phyloP scores from a whole-genome alignment of 2,888 invertebrate species.

The Aphidius colemani region DNA sequence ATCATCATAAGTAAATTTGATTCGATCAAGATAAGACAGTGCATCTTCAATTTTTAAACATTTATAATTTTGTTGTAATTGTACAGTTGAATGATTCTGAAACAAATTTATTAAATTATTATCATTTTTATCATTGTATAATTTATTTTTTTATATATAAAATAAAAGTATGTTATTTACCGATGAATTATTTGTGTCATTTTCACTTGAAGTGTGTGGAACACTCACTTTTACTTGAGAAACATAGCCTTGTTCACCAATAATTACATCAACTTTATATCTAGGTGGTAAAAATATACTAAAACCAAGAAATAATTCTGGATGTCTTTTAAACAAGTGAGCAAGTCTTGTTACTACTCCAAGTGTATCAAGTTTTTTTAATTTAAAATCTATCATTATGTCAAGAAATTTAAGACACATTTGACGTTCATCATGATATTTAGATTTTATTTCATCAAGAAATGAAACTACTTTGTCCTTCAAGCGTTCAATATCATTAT shows the following conservation, averaged over 20 bases:
- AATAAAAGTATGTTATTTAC: conserved; percentile 48
- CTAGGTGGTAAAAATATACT: conserved; percentile 98
- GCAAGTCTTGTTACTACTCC: conserved; percentile 97
- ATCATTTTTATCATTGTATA: too few species aligned
- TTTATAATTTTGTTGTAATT: too few species aligned
- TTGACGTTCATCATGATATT: conserved; percentile 95
- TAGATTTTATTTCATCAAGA: conserved; percentile 86
- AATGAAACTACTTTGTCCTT: conserved; percentile 66
- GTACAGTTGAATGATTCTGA: too few species aligned
- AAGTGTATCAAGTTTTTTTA: conserved; percentile 95
- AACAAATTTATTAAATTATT: too few species aligned
- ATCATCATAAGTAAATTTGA: conserved; percentile 89
- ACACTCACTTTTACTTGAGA: conserved; percentile 78
- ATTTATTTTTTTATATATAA: too few species aligned
- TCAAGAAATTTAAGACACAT: conserved; percentile 99
- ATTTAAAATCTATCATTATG: conserved; percentile 99
- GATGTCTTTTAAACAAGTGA: conserved; percentile 92
- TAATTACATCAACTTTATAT: conserved; percentile 96
- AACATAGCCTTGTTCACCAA: conserved; percentile 79
- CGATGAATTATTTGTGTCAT: conserved; percentile 53
- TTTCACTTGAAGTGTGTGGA: conserved; percentile 67
- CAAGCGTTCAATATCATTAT: conserved; percentile 82
- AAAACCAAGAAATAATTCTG: conserved; percentile 97
- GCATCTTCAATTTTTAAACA: conserved; percentile 63
- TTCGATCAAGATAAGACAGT: conserved; percentile 92